Base-by-base conservation (phyloP, 2,797 vertebrate genomes). In the Saxicola maurus region DNA sequence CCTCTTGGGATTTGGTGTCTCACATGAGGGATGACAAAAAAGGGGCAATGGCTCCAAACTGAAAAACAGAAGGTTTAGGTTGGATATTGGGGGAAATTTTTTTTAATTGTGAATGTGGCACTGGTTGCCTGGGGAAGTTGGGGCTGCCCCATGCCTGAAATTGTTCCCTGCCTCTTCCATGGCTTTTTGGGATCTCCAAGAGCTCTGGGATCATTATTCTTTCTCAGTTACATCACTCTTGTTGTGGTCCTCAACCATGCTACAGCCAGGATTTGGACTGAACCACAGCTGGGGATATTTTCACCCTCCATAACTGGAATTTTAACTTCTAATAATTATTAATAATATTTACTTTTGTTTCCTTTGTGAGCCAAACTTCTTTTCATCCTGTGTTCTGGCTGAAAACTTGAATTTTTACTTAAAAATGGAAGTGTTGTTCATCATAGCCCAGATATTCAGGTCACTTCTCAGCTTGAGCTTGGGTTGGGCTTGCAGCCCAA, bases 91-190 rank as follows among this genome's bases (percentile, higher is more conserved):
- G 45, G 7, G 7, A 24, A 20, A 11, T 13, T 21, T 24, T 27
- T 15, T 35, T 35, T 35, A 9, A 5, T n/a, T 51, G 11, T 16
- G 56, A 24, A 4, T 14, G 19, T 43, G 56, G 40, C 27, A 55
- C 3, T 0, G 11, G 8, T 0, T 80, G 4, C 16, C 35, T 3
- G 7, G 55, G 68, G 55, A 30, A 55, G 9, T 0, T 61, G 11
- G 28, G 59, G 55, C 55, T 74, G 40, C 3, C 2, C n/a, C 19
- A 30, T 13, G 13, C 43, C 43, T 62, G 77, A 28, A 18, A 16
- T 16, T 16, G 28, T 33, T 88, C 16, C 10, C 48, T 83, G 71
- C 17, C 43, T 61, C 13, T 86, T n/a, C 35, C 4, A 2, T 6
- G 46, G 37, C 7, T 72, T 30, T 80, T 30, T 53, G 68, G 31